phyloP scores from a whole-genome alignment of 2,888 invertebrate genomes.

The Podabrus alpinus region DNA sequence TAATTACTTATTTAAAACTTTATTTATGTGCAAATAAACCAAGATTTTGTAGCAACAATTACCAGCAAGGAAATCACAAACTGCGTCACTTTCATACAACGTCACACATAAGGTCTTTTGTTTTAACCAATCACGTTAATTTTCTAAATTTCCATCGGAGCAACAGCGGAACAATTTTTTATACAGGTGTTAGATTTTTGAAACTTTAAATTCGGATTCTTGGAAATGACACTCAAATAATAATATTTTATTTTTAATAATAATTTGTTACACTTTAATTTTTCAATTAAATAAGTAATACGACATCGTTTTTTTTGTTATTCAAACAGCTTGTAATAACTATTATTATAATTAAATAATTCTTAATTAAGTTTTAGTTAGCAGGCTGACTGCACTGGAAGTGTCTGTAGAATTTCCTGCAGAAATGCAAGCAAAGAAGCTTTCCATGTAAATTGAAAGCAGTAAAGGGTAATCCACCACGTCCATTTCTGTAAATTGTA shows the following conservation, averaged over 20 bases:
- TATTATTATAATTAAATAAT: neutral
- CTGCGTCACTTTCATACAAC: neutral
- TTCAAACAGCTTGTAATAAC: no score
- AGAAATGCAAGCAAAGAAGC: neutral
- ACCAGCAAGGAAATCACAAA: neutral
- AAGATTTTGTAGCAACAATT: neutral
- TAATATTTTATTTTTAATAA: neutral
- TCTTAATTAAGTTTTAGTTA: neutral
- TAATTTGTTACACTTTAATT: no score
- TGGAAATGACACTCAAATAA: neutral
- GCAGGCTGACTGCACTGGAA: neutral
- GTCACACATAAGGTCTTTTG: neutral
- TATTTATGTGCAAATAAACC: neutral
- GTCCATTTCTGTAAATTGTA: neutral
- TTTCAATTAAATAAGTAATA: no score
- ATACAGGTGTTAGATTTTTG: neutral
- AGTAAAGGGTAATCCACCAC: neutral
- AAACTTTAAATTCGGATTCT: neutral
- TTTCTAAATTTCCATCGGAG: neutral
- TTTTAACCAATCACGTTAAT: neutral
- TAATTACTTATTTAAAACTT: neutral
- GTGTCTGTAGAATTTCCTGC: neutral
- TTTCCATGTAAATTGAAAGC: neutral
- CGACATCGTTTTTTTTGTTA: no score
- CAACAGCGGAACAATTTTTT: neutral